These are phyloP conservation scores for Penaeus japonicus DNA, from an alignment of 1,140 invertebrate species.

Conservation along the genomic window DNA sequence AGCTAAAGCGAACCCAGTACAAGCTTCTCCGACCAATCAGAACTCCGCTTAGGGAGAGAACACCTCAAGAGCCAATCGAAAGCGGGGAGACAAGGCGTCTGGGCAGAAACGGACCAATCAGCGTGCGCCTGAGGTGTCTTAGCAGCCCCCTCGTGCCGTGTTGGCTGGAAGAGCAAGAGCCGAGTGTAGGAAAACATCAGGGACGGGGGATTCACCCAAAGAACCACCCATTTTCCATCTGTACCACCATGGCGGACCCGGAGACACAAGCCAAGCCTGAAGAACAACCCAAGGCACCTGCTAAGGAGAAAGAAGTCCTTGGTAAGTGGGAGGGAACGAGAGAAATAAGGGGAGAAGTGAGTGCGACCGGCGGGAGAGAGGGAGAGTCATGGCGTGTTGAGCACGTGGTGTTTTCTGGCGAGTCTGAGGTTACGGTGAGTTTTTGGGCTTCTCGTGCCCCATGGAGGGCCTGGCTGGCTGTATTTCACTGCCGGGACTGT, in stretches of 20 bases:
- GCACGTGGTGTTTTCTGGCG: conserved; percentile 23
- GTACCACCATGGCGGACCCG: conserved; percentile 52
- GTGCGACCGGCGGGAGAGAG: neutral
- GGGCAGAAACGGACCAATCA: conserved; percentile 15
- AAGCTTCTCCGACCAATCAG: neutral
- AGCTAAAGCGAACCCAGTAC: conserved; percentile 38
- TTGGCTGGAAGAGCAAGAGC: conserved; percentile 51
- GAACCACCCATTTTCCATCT: conserved; percentile 52
- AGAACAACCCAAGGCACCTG: conserved; percentile 53
- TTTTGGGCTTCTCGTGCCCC: too few species aligned
- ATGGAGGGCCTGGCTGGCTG: too few species aligned
- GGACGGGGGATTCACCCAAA: conserved; percentile 47
- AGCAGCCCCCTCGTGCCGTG: conserved; percentile 23
- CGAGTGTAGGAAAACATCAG: conserved; percentile 52
- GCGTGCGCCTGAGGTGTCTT: conserved; percentile 15
- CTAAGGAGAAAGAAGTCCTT: conserved; percentile 50
- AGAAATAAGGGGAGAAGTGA: neutral
- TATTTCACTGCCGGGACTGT: too few species aligned
- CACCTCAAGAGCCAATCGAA: conserved; percentile 40
- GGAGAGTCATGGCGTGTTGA: conserved; percentile 42
- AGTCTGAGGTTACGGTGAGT: too few species aligned
- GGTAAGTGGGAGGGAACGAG: conserved; percentile 8
- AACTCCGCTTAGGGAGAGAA: neutral
- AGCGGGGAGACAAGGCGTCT: neutral
- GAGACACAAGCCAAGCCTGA: conserved; percentile 54